phyloP scores from a whole-genome alignment of 2,797 vertebrate genomes.

The Lepus townsendii region DNA sequence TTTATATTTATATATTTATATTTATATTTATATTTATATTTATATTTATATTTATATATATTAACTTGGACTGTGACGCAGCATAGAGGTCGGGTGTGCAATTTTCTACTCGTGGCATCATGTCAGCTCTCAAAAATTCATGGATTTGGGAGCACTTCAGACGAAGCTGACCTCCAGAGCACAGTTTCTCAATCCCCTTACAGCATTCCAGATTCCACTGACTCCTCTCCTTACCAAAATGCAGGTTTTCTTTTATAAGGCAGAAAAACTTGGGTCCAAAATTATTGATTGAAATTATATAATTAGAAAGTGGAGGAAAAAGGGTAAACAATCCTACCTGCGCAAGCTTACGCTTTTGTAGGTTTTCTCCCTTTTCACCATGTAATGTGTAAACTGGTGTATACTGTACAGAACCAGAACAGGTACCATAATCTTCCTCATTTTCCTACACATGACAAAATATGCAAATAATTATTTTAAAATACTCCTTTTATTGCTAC shows the following conservation, averaged over 20 bases:
- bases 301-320: background rate
- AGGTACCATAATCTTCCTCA: conserved; percentile 91
- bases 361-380: conserved; percentile 73
- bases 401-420: conserved; percentile 87
- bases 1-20: too few species aligned
- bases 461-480: conserved; percentile 62
- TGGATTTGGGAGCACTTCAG: background rate
- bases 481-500: background rate
- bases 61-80: background rate
- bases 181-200: rapidly evolving
- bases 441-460: conserved; percentile 89
- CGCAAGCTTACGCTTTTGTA: conserved; percentile 84
- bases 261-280: background rate
- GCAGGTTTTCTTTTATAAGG: background rate
- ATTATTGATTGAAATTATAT: rapidly evolving
- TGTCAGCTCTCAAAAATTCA: too few species aligned
- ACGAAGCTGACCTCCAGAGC: background rate
- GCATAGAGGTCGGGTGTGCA: too few species aligned
- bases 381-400: conserved; percentile 75
- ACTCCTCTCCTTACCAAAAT: background rate
- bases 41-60: too few species aligned
- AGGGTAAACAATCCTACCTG: conserved; percentile 82
- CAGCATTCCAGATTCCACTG: background rate
- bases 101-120: background rate
- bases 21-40: too few species aligned